These are phyloP conservation scores for Trachymyrmex septentrionalis DNA, from an alignment of 1,140 invertebrate genomes.

Conservation along the genomic window DNA sequence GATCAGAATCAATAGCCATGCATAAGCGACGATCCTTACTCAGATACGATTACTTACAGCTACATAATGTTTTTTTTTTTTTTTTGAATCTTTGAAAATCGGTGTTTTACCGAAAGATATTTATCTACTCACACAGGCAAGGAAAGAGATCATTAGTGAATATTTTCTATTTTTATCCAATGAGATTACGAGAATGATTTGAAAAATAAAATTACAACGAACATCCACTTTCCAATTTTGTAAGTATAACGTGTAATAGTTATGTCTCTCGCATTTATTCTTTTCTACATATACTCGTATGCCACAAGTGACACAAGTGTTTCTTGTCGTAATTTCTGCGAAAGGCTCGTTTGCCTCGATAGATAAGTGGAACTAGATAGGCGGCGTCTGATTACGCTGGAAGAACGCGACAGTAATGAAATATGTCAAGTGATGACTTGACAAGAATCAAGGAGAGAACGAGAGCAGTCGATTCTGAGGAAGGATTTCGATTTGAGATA, in stretches of 20 bases:
- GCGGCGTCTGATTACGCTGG: neutral
- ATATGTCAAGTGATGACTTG: slow-evolving; percentile 26
- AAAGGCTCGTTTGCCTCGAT: neutral
- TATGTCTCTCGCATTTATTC: neutral
- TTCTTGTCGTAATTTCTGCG: slow-evolving; percentile 2
- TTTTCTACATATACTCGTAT: neutral
- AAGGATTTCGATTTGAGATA: slow-evolving; percentile 28
- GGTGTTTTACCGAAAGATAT: neutral
- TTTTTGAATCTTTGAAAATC: neutral
- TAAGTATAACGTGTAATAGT: neutral
- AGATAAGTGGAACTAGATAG: slow-evolving; percentile 16
- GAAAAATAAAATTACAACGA: neutral
- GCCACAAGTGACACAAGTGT: neutral
- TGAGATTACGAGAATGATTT: neutral
- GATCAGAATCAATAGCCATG: slow-evolving; percentile 70
- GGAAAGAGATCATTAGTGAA: neutral
- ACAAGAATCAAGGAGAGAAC: neutral
- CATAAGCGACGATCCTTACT: slow-evolving; percentile 50
- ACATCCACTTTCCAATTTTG: neutral
- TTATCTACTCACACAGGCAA: neutral
- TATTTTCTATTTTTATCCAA: neutral
- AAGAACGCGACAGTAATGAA: slow-evolving; percentile 5
- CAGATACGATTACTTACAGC: neutral
- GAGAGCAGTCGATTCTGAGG: neutral
- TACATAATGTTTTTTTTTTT: neutral